Conservation (phyloP, 2,888 invertebrate genomes). For the Leuctra nigra region DNA sequence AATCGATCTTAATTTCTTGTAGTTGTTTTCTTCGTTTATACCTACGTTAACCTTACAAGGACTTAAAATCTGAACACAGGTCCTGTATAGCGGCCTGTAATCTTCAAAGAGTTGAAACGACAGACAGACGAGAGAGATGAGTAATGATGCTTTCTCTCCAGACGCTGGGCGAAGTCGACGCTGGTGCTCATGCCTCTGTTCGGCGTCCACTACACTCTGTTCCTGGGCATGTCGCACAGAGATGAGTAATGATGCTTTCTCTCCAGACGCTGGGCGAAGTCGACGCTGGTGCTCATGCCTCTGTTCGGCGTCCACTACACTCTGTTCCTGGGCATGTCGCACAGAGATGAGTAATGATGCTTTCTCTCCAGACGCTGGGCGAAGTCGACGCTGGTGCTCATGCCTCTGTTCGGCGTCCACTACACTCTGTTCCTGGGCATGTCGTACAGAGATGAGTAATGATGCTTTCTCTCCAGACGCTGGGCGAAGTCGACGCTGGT, state of each 20-base stretch:
- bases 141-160: too few species aligned
- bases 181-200: constrained; percentile 61
- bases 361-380: constrained; percentile 62
- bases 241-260: too few species aligned
- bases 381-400: constrained; percentile 60
- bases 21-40: too few species aligned
- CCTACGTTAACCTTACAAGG: too few species aligned
- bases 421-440: background rate
- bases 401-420: constrained; percentile 49
- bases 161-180: constrained; percentile 63
- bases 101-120: too few species aligned
- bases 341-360: too few species aligned
- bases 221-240: constrained; percentile 52
- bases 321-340: constrained; percentile 52
- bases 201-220: constrained; percentile 59
- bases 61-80: too few species aligned
- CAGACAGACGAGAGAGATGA: too few species aligned
- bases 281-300: constrained; percentile 60
- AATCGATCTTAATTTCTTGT: background rate
- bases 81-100: too few species aligned
- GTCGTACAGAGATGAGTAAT: too few species aligned
- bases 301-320: constrained; percentile 63
- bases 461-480: too few species aligned
- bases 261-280: constrained; percentile 62
- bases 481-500: constrained; percentile 65